Base-by-base conservation (phyloP, 2,888 invertebrate genomes). In the Eristalis tenax region DNA sequence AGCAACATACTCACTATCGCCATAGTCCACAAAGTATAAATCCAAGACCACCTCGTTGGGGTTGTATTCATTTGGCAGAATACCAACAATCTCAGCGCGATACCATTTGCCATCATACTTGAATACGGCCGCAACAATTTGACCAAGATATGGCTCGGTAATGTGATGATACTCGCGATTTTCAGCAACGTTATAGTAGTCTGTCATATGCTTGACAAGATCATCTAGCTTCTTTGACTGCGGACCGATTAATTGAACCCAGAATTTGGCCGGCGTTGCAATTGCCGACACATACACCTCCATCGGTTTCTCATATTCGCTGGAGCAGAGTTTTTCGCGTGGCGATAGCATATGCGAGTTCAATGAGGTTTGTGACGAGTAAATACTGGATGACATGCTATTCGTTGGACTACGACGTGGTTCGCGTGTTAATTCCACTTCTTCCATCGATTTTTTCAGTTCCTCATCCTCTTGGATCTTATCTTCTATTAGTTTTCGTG, bases 241-340 rank as follows among this genome's bases (percentile, higher is more conserved):
- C 0, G 96, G 95, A 0, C 97, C 96, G 74, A 96, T 95, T 86
- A 97, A 94, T 94, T 98, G 98, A 11, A 98, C 95, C 97, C 98
- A 98, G 93, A 98, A 98, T 87, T 95, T 94, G 0, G 94, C 94
- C 0, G 98, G 98, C 35, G 95, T 96, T 15, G 96, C 96, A 88
- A 97, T 95, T 0, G 98, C 97, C 0, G 97, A 97, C 4, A 98
- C 96, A 93, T 96, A 98, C 18, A 98, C 97, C 91, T 98, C 96
- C 91, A 97, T 95, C 22, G 95, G 94, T 1, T 96, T 94, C 82
- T 95, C 95, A 69, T 91, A 91, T 18, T 90, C 90, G 18, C 89
- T 90, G 18, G 91, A 89, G 83, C 78, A 68, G 11, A 93, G 69
- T 78, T 93, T 93, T 69, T 93, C 93, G 13, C 91, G 89, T 2